phyloP scores from a whole-genome alignment of 2,797 vertebrate species.

The Notamacropus eugenii region DNA sequence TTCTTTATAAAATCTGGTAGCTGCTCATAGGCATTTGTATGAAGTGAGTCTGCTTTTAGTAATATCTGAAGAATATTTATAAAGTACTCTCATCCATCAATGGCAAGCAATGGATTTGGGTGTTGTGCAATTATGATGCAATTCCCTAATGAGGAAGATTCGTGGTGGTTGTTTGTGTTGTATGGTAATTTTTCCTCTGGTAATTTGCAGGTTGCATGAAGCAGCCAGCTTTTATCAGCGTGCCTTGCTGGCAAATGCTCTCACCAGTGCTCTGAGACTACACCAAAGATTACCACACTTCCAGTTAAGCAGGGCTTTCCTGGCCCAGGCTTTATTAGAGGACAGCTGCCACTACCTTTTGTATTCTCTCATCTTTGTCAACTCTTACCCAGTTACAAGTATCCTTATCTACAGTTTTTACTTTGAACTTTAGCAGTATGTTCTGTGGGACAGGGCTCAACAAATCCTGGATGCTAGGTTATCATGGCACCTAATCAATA shows the following conservation, averaged over 20 bases:
- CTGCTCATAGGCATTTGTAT: not conserved
- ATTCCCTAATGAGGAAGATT: conserved; percentile 80
- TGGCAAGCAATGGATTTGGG: conserved; percentile 59
- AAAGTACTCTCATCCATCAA: conserved; percentile 40
- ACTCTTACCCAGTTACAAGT: conserved; percentile 99
- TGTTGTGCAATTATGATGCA: conserved; percentile 80
- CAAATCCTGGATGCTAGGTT: not conserved
- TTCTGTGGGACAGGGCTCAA: not conserved
- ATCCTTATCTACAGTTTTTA: conserved; percentile 89
- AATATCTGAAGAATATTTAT: conserved; percentile 4
- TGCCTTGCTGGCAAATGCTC: conserved; percentile 97
- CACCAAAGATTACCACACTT: conserved; percentile 97
- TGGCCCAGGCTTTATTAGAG: conserved; percentile 96
- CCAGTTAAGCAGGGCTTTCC: conserved; percentile 95
- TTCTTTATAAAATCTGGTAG: conserved; percentile 19
- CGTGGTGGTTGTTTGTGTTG: conserved; percentile 73
- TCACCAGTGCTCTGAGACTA: conserved; percentile 96
- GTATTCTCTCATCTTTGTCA: conserved; percentile 98
- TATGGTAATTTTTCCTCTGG: conserved; percentile 80
- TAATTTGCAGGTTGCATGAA: conserved; percentile 92
- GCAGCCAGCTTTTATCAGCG: conserved; percentile 98
- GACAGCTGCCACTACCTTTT: conserved; percentile 99
- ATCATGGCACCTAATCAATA: not conserved
- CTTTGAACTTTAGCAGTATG: not conserved
- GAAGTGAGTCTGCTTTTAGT: conserved; percentile 28